Percentiles rank a stretch among this genome's conserved stretches.
Evolutionary conservation across 1,140 invertebrate genomes (phyloP).

Genomic region (Chymomyza costata): DNA sequence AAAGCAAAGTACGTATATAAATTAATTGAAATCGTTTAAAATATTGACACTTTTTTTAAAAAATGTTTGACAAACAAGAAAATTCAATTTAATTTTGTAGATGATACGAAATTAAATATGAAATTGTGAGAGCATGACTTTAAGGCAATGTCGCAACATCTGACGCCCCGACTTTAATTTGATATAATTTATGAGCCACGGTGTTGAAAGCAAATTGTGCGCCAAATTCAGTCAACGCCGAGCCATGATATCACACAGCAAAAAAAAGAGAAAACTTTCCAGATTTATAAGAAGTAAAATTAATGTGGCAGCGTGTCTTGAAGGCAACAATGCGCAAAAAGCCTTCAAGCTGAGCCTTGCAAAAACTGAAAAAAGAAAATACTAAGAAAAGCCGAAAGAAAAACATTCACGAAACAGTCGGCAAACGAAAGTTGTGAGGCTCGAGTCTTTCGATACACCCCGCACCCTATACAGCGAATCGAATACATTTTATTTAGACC

Average conservation of each 20-base stretch:
- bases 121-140: constrained; percentile 13
- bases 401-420: no score
- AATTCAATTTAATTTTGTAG: constrained; percentile 14
- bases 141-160: constrained; percentile 28
- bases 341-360: constrained; percentile 2
- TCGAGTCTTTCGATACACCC: no score
- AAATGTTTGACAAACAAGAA: constrained; percentile 14
- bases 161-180: constrained; percentile 31
- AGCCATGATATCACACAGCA: neutral
- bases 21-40: constrained; percentile 57
- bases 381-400: neutral
- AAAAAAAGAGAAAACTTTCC: constrained; percentile 21
- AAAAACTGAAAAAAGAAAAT: neutral
- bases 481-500: constrained; percentile 56
- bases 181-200: constrained; percentile 34
- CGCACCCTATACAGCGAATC: no score
- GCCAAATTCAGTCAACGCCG: constrained; percentile 7
- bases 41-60: constrained; percentile 61
- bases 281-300: constrained; percentile 69
- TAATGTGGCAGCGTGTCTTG: constrained; percentile 57
- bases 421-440: no score
- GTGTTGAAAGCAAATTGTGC: constrained; percentile 16
- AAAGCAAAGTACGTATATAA: no score
- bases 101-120: constrained; percentile 51
- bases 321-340: constrained; percentile 15